Evolutionary conservation across 1,140 invertebrate genomes (phyloP), one percentile per base, ranked within the genome.

Genomic region (roundworm (Caenorhabditis elegans)): DNA sequence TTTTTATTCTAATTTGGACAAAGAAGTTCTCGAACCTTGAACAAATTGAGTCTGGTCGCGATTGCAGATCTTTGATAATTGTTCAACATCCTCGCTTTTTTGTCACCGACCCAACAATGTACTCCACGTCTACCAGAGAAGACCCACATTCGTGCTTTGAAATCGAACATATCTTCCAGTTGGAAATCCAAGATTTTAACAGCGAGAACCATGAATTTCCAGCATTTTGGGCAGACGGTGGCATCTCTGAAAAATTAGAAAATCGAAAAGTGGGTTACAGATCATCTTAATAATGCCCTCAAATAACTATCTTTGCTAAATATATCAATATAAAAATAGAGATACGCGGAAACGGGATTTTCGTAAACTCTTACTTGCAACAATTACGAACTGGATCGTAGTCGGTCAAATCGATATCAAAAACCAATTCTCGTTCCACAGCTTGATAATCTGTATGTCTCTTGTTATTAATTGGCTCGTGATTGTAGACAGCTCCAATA

Each of bases 371-470:
- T 86, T 86, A 92, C 91, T 88, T 90, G 86, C 92, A 92, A 90
- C 96, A 98, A 70, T 92, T 94, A 90, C 97, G 92, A 2, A 99
- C 93, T 89, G 97, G 95, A 92, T 99, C 97, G 91, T 99, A 99
- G 92, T 99, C 98, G 65, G 97, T 98, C 92, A 99, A 95, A 92
- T 99, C 97, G 88, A 99, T 99, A 93, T 99, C 98, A 92, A 99
- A 97, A 2, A 99, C 95, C 15, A 98, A 90, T 92, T 99, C 98
- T 90, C 95, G 94, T 88, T 95, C 93, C 2, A 92, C 85, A 10
- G 94, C 92, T 17, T 83, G 90, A 89, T 92, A 92, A 49, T 91
- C 91, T 28, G 87, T 85, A 6, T 92, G 90, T n/a, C 90, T 92
- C 82, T 92, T 90, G 79, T 92, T 91, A 47, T 92, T 91, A 88